Percentiles rank a stretch among this genome's conserved stretches.
Evolutionary conservation across 1,140 invertebrate species (phyloP).

Genomic region (Phenacoccus solenopsis): DNA sequence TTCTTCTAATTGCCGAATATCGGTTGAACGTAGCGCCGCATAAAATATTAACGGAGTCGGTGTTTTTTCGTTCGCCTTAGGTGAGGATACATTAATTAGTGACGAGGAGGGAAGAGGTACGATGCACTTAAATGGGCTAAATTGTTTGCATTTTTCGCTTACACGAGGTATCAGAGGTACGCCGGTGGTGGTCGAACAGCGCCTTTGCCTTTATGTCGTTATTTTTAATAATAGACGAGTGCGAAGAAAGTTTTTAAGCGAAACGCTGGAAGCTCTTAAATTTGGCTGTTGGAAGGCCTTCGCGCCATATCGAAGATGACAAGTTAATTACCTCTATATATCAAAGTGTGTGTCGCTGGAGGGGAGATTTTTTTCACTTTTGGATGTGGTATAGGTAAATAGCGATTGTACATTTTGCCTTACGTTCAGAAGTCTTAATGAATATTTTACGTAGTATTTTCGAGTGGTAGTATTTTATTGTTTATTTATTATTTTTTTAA

Average conservation of each 20-base stretch:
- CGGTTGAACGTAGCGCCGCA: not conserved
- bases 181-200: too few species aligned
- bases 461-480: too few species aligned
- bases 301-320: not conserved
- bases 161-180: too few species aligned
- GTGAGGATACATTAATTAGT: not conserved
- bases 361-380: too few species aligned
- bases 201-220: not conserved
- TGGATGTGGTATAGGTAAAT: too few species aligned
- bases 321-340: conserved; percentile 3
- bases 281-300: not conserved
- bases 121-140: not conserved
- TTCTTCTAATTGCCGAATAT: not conserved
- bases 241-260: not conserved
- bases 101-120: not conserved
- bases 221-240: conserved; percentile 3
- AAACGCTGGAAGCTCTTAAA: not conserved
- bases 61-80: not conserved
- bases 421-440: too few species aligned
- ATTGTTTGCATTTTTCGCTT: not conserved
- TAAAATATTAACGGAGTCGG: not conserved
- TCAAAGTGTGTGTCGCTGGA: not conserved
- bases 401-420: too few species aligned
- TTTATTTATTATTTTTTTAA: too few species aligned
- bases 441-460: too few species aligned